Evolutionary conservation across 2,113 vertebrate genomes (phyloP).

Genomic region (Siniperca chuatsi): DNA sequence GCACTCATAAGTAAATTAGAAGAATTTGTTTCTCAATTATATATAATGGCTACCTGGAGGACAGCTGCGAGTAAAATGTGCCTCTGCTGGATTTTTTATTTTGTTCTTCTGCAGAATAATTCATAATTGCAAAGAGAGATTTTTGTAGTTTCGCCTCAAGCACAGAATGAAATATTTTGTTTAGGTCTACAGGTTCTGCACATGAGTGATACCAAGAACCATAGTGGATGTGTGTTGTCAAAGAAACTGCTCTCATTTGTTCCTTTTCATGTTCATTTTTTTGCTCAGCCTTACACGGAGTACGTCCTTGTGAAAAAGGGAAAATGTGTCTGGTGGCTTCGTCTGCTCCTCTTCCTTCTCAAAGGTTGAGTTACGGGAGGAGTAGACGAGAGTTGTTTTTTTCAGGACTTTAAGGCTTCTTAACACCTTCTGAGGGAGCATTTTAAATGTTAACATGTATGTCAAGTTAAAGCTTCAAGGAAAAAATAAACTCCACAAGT

Average conservation of each 20-base stretch:
- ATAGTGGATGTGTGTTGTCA: not conserved
- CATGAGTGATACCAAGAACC: slow-evolving; percentile 5
- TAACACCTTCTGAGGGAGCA: slow-evolving; percentile 1
- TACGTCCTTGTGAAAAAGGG: not conserved
- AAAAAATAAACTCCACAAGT: not conserved
- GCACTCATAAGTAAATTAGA: slow-evolving; percentile 32
- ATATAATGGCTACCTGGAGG: slow-evolving; percentile 37
- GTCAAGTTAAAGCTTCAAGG: slow-evolving; percentile 16
- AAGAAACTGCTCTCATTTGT: not conserved
- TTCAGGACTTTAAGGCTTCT: not conserved
- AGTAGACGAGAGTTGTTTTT: slow-evolving; percentile 2
- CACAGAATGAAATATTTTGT: slow-evolving; percentile 27
- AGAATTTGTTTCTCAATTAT: slow-evolving; percentile 41
- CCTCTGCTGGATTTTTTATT: slow-evolving; percentile 34
- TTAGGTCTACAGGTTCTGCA: slow-evolving; percentile 31
- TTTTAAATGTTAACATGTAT: not conserved
- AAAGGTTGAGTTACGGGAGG: not conserved
- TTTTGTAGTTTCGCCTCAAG: slow-evolving; percentile 26
- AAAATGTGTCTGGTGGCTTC: not conserved
- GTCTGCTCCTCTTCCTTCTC: not conserved
- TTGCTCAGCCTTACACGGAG: not conserved
- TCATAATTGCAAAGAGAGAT: slow-evolving; percentile 14
- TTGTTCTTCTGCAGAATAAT: slow-evolving; percentile 46
- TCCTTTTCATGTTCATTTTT: not conserved
- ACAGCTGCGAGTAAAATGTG: slow-evolving; percentile 34